Percentiles rank a stretch among this genome's conserved stretches.
phyloP scores from a whole-genome alignment of 2,797 vertebrate species.

The Buphagus erythrorhynchus region DNA sequence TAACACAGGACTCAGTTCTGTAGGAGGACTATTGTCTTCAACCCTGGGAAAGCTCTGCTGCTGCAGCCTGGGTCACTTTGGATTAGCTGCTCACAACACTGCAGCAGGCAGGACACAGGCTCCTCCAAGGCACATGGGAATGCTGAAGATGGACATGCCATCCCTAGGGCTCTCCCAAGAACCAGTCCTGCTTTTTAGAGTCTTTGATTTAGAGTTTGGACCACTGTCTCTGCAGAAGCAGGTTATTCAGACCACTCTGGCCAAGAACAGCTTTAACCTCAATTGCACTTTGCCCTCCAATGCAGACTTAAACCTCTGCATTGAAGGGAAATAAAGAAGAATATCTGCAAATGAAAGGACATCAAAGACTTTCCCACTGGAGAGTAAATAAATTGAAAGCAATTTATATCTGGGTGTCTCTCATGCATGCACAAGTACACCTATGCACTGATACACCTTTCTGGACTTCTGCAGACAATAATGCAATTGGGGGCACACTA shows the following conservation, averaged over 20 bases:
- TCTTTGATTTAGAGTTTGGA: not conserved
- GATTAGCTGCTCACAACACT: not conserved
- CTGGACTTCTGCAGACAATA: not conserved
- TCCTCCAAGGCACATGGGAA: not conserved
- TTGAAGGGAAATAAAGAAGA: not conserved
- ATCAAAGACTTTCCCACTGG: not conserved
- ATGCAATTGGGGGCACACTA: not conserved
- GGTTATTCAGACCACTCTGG: not conserved
- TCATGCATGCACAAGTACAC: accelerated
- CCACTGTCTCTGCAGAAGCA: not conserved
- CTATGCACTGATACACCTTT: accelerated
- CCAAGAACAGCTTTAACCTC: not conserved
- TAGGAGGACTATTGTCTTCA: not conserved
- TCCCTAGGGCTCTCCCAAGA: not conserved
- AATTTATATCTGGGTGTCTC: not conserved
- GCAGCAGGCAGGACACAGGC: not conserved
- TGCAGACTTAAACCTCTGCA: not conserved
- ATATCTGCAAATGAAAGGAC: not conserved
- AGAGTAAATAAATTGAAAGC: not conserved
- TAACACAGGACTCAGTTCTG: not conserved
- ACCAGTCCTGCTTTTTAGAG: not conserved
- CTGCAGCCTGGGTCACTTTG: not conserved
- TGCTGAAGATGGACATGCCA: accelerated
- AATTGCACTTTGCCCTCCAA: not conserved
- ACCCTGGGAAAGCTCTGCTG: not conserved